A percentile compares a stretch with the other conserved stretches of the same genome.
Evolutionary conservation across 2,888 invertebrate genomes (phyloP).

Genomic region (Melolontha melolontha): DNA sequence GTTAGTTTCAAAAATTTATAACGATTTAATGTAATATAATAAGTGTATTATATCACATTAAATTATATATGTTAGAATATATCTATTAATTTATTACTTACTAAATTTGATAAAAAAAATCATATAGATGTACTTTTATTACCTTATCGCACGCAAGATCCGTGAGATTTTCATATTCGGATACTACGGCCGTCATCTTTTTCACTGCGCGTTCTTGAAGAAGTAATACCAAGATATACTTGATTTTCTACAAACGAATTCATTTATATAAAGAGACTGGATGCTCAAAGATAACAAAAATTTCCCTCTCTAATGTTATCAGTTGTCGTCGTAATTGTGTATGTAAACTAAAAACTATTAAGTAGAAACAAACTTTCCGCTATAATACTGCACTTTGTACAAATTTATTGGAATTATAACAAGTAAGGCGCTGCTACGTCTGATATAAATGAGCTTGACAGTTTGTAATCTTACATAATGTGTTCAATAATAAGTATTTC

Average conservation of each 20-base stretch:
- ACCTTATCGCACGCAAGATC: conserved; percentile 39
- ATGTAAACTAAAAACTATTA: conserved; percentile 16
- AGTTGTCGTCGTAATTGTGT: conserved; percentile 18
- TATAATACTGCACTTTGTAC: background rate
- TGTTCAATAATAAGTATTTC: too few relatives aligned
- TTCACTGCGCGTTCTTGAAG: background rate
- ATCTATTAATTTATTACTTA: too few relatives aligned
- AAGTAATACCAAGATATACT: background rate
- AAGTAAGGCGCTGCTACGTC: too few relatives aligned
- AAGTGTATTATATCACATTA: too few relatives aligned
- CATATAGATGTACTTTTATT: too few relatives aligned
- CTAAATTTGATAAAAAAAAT: too few relatives aligned
- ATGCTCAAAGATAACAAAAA: conserved; percentile 16
- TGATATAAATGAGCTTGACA: too few relatives aligned
- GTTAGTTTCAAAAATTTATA: too few relatives aligned
- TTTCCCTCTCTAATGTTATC: conserved; percentile 4
- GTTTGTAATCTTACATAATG: too few relatives aligned
- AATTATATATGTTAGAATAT: too few relatives aligned
- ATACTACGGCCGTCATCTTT: conserved; percentile 29
- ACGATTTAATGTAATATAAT: too few relatives aligned
- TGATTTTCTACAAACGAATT: background rate
- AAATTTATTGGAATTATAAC: too few relatives aligned
- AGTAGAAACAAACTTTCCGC: conserved; percentile 9
- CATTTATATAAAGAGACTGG: conserved; percentile 26
- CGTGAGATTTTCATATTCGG: conserved; percentile 33